Evolutionary conservation across 2,888 invertebrate genomes (phyloP).

Genomic region (Eupeodes luniger): DNA sequence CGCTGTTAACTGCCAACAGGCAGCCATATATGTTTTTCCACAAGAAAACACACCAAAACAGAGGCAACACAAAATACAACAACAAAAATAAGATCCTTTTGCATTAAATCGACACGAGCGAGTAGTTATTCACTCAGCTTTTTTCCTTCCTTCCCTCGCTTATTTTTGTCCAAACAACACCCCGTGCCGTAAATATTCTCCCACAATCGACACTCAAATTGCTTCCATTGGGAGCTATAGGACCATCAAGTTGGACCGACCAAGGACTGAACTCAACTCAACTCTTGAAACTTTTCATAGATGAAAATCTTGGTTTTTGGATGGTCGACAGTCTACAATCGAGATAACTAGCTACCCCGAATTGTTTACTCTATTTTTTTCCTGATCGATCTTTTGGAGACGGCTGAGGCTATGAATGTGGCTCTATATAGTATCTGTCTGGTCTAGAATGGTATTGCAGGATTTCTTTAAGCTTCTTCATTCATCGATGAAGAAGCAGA

Average conservation of each 20-base stretch:
- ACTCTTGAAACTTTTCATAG: constrained; percentile 29
- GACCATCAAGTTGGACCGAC: not conserved
- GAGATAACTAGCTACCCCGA: too few species aligned
- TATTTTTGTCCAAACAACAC: not conserved
- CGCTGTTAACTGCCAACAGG: constrained; percentile 65
- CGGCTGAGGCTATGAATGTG: not conserved
- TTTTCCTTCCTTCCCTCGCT: constrained; percentile 4
- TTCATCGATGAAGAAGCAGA: constrained; percentile 19
- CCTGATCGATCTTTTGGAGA: constrained; percentile 68
- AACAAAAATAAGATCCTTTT: constrained; percentile 53
- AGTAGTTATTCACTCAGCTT: constrained; percentile 57
- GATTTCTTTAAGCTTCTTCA: constrained; percentile 66
- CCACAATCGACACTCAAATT: constrained; percentile 65
- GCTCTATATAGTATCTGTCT: constrained; percentile 60
- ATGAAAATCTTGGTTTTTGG: constrained; percentile 26
- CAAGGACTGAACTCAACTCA: not conserved
- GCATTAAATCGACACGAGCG: constrained; percentile 74
- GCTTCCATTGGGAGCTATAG: constrained; percentile 51
- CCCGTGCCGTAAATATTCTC: not conserved
- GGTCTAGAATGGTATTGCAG: constrained; percentile 50
- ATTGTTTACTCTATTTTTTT: constrained; percentile 61
- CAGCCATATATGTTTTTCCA: constrained; percentile 69
- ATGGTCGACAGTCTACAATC: too few species aligned
- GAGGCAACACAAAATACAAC: not conserved
- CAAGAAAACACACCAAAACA: constrained; percentile 31